Evolutionary conservation across 2,797 vertebrate species (phyloP), one percentile per base, ranked within the genome.

Genomic region (Etheostoma nigrum): DNA sequence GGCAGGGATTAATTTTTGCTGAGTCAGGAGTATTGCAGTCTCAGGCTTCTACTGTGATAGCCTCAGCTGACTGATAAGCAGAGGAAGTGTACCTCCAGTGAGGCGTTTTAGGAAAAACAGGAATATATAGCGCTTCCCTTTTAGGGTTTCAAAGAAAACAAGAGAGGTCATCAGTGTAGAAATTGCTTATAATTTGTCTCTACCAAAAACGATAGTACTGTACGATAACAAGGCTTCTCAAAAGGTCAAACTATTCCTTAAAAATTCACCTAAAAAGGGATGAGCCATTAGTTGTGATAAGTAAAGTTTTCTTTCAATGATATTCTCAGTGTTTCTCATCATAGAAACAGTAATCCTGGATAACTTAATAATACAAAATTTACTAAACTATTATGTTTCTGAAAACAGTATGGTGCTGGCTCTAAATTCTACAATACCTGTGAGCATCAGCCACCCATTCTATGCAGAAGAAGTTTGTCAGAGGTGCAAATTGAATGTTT

Each of bases 1-100:
- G 75, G 71, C 36, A 66, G 79, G 87, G 82, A 85, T 86, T 83
- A 81, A 49, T 60, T 88, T 91, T 75, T 79, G 91, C 88, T 85
- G 91, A 92, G 86, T 90, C 87, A 76, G 83, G 59, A 23, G 69
- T 72, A 76, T 72, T 25, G 44, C 44, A 0, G 33, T 72, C 78
- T 79, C 78, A 63, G 82, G 83, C 85, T 48, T 87, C 67, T 59
- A 58, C 72, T 82, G 55, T 73, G 79, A 78, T 71, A 61, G 58
- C 70, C 54, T 68, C 78, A 82, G 74, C 82, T 76, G 86, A 74
- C 77, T 30, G 74, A 73, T 85, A 67, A 76, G 77, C 81, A 51
- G 70, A 74, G 59, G 78, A 80, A 84, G 59, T 74, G 30, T 15
- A 19, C 60, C 45, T 72, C 70, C 65, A 58, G 45, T 4, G 6